These are phyloP conservation scores for Hydrochoerus hydrochaeris DNA, from an alignment of 2,113 vertebrate species.

Conservation along the genomic window DNA sequence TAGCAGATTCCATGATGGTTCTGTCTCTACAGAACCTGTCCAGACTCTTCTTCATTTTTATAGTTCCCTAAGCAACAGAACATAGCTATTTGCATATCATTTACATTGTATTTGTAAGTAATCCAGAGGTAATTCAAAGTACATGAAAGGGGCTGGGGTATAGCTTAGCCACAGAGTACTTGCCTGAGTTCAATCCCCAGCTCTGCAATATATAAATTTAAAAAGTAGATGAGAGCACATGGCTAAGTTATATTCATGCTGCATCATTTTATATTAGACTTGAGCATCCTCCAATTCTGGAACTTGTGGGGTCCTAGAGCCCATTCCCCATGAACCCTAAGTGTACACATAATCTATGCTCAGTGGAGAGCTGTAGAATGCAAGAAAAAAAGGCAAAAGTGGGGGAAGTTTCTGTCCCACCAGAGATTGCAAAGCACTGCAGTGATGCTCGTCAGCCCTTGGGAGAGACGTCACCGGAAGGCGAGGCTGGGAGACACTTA, in stretches of 20 bases:
- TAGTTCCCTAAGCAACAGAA: background rate
- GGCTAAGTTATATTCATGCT: rapidly evolving
- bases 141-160: background rate
- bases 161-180: background rate
- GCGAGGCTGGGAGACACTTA: background rate
- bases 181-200: background rate
- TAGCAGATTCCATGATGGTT: too few species aligned
- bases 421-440: background rate
- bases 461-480: background rate
- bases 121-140: background rate
- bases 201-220: background rate
- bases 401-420: background rate
- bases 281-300: background rate
- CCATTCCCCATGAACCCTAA: background rate
- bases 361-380: background rate
- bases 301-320: too few species aligned
- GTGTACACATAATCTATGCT: background rate
- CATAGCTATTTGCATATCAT: background rate
- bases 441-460: background rate
- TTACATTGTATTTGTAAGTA: background rate
- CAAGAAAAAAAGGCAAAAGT: background rate
- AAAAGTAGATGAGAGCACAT: background rate
- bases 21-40: background rate
- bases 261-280: too few species aligned
- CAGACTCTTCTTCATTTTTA: background rate